A percentile compares a stretch with the other conserved stretches of the same genome.
phyloP scores from a whole-genome alignment of 2,113 vertebrate species.

The Echinops telfairi region DNA sequence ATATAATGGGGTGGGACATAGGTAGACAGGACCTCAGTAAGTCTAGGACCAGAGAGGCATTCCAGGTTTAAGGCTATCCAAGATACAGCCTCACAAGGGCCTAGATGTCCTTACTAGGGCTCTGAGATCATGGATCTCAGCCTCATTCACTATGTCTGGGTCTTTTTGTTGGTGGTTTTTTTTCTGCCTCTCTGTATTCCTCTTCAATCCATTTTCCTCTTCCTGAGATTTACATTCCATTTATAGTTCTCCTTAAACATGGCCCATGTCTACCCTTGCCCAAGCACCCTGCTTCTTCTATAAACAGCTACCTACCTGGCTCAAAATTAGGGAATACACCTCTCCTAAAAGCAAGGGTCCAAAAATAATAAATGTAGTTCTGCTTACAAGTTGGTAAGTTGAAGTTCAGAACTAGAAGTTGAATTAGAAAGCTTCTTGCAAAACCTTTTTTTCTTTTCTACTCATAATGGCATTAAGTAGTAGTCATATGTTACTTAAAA shows the following conservation, averaged over 20 bases:
- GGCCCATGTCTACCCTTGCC: not conserved
- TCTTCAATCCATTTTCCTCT: not conserved
- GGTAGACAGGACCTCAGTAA: not conserved
- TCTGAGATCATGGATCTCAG: fast-evolving
- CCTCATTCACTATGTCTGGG: not conserved
- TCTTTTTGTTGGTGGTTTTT: not conserved
- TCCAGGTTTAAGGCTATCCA: not conserved
- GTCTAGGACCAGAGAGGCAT: not conserved
- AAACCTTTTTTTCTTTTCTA: not conserved
- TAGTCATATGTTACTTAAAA: not conserved
- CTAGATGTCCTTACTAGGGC: no score
- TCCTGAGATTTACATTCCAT: not conserved
- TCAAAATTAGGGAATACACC: not conserved
- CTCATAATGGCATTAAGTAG: not conserved
- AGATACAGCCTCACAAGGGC: not conserved
- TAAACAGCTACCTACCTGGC: not conserved
- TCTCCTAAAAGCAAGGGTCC: not conserved
- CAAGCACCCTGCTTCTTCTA: not conserved
- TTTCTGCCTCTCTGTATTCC: not conserved
- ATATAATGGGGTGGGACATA: not conserved
- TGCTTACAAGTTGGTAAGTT: not conserved
- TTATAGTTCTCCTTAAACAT: not conserved
- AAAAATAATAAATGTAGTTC: not conserved
- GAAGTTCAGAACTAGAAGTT: not conserved
- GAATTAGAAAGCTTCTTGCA: not conserved